Evolutionary conservation across 2,113 vertebrate species (phyloP), one percentile per base, ranked within the genome.

Genomic region (Toxotes jaculatrix): DNA sequence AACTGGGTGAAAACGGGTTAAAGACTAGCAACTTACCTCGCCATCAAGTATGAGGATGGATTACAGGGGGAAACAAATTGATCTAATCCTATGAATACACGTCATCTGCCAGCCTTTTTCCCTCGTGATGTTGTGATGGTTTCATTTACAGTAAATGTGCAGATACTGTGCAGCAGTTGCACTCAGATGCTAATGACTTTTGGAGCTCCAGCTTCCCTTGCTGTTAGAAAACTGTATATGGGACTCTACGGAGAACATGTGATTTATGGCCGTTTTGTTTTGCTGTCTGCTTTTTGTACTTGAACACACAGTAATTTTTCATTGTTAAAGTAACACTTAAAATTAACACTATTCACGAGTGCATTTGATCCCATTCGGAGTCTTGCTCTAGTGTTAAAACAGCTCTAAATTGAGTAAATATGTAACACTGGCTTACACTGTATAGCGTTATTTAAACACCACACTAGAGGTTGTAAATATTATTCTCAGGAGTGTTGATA

Each of bases 71-170:
- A 10, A 69, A 55, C 7, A 16, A 64, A 51, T 0, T 0, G 9
- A 61, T 70, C 6, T 21, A 40, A 68, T 51, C 43, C 17, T 43
- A 32, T n/a, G 23, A 47, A 47, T 55, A 31, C 70, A 79, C 12
- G 23, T 36, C 51, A 65, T 45, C 13, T 42, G 32, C 12, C 23
- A 47, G 31, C 56, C 45, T 4, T 17, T 40, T 32, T 63, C 13
- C 7, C 32, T 73, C 55, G 4, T n/a, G 51, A 60, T 61, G 62
- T 27, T n/a, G n/a, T n/a, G n/a, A n/a, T 13, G 10, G n/a, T 61
- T 49, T 77, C 27, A 65, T 87, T 78, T 76, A 73, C 57, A 70
- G 57, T 61, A 31, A 53, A 56, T 74, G 12, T 78, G 17, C 5
- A 49, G 56, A 63, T 13, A 5, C 45, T 57, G 9, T 68, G 53